Conservation (phyloP, 2,797 vertebrate genomes). For the Rhabdophis nuchalis region DNA sequence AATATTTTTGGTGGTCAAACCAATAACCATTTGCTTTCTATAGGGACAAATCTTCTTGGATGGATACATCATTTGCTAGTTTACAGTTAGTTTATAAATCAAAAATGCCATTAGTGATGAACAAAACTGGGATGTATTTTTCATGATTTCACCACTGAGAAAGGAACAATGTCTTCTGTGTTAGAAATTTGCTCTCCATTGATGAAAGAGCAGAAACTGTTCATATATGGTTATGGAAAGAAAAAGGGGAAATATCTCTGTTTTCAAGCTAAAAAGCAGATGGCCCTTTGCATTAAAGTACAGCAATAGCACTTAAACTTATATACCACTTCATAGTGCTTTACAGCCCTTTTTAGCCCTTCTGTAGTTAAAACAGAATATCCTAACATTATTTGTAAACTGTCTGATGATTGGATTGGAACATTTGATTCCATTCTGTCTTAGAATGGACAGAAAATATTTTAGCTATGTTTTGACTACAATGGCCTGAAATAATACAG, state of each 20-base stretch:
- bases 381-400: background rate
- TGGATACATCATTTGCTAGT: background rate
- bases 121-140: background rate
- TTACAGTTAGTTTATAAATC: background rate
- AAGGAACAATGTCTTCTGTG: background rate
- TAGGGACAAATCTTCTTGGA: background rate
- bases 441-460: background rate
- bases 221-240: background rate
- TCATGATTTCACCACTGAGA: background rate
- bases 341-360: background rate
- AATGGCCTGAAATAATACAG: background rate
- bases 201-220: background rate
- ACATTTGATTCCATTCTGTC: background rate
- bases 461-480: background rate
- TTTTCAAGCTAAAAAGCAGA: background rate
- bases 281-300: background rate
- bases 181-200: background rate
- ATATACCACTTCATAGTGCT: background rate
- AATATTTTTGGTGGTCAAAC: background rate
- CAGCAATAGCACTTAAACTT: background rate
- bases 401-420: background rate
- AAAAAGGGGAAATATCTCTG: background rate
- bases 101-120: background rate
- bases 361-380: background rate
- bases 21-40: background rate